Percentiles rank a stretch among this genome's conserved stretches.
Conservation (phyloP, 2,797 vertebrate genomes). For the Gambelia wislizenii region DNA sequence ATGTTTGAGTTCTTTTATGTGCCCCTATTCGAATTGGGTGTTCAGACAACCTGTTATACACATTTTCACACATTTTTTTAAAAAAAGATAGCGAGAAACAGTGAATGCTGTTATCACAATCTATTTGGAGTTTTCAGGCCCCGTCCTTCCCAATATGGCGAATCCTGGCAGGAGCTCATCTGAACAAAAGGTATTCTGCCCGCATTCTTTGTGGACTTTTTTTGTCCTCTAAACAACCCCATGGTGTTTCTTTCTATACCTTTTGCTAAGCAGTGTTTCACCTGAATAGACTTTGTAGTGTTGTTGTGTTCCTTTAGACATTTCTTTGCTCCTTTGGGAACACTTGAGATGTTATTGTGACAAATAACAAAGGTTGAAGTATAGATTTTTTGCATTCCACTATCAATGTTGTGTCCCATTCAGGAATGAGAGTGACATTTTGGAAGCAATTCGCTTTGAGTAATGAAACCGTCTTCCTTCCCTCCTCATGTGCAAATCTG, state of each 20-base stretch:
- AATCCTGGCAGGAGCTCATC: too few species aligned
- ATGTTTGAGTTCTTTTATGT: too few species aligned
- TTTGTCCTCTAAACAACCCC: too few species aligned
- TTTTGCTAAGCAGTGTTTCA: neutral
- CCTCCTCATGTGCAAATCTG: neutral
- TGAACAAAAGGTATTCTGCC: too few species aligned
- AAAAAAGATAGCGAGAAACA: too few species aligned
- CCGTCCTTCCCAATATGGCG: too few species aligned
- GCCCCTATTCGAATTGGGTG: too few species aligned
- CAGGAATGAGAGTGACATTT: neutral
- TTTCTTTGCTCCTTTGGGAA: neutral
- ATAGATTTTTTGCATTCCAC: neutral
- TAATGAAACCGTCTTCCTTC: slow-evolving; percentile 17
- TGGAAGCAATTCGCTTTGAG: slow-evolving; percentile 25
- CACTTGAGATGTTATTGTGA: neutral
- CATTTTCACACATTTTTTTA: too few species aligned
- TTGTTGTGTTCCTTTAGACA: neutral
- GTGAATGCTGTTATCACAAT: too few species aligned
- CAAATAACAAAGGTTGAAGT: neutral
- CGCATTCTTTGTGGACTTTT: neutral
- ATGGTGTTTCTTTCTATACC: neutral
- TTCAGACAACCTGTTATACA: too few species aligned
- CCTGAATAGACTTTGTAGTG: neutral
- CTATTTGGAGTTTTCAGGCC: too few species aligned
- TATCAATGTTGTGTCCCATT: neutral